phyloP scores from a whole-genome alignment of 1,140 invertebrate species.

The Spodoptera frugiperda region DNA sequence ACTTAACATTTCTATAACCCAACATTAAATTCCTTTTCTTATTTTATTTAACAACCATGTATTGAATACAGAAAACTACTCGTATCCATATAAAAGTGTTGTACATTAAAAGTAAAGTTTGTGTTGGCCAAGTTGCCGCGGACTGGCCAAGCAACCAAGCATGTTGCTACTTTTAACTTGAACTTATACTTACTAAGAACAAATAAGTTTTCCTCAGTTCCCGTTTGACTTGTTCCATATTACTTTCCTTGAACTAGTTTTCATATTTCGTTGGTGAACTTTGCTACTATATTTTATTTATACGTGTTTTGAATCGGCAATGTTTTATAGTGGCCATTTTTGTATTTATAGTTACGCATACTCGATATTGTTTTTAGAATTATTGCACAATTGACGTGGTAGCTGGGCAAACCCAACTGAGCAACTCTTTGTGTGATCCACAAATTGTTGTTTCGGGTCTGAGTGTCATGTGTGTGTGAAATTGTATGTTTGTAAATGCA shows the following conservation, averaged over 20 bases:
- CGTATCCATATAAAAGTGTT: constrained; percentile 24
- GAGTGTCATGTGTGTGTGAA: too few species aligned
- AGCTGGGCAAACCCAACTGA: too few species aligned
- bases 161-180: constrained; percentile 23
- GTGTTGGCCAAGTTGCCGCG: not conserved
- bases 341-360: not conserved
- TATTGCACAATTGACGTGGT: too few species aligned
- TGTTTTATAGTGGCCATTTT: not conserved
- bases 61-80: constrained; percentile 16
- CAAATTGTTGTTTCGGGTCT: too few species aligned
- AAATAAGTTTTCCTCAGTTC: constrained; percentile 22
- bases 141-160: not conserved
- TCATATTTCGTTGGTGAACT: not conserved
- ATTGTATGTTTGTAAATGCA: too few species aligned
- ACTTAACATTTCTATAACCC: not conserved
- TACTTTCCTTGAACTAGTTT: constrained; percentile 20
- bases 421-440: too few species aligned
- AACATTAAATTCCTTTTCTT: not conserved
- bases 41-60: constrained; percentile 3
- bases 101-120: constrained; percentile 28
- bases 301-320: not conserved
- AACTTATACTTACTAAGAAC: constrained; percentile 2
- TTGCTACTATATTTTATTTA: too few species aligned
- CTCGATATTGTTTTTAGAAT: too few species aligned
- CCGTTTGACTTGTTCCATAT: constrained; percentile 22